Percentiles rank a stretch among this genome's conserved stretches.
Evolutionary conservation across 2,113 vertebrate species (phyloP).

Genomic region (Petroica traversi): DNA sequence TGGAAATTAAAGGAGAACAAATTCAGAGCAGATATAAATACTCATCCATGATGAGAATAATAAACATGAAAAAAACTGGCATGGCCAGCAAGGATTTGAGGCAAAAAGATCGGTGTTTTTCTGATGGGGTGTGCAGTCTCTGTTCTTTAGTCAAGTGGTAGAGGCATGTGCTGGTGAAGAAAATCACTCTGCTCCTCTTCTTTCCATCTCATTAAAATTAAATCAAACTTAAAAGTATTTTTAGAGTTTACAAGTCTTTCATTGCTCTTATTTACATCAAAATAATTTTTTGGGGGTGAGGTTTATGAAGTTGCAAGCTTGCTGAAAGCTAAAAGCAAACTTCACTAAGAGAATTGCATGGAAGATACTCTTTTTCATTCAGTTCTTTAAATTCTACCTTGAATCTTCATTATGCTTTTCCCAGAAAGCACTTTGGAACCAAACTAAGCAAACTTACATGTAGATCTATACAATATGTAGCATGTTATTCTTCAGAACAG

Average conservation of each 20-base stretch:
- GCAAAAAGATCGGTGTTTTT: constrained; percentile 1
- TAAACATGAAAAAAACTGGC: constrained; percentile 29
- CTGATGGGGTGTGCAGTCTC: neutral
- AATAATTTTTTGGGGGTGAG: neutral
- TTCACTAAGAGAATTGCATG: neutral
- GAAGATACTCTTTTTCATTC: neutral
- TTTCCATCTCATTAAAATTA: neutral
- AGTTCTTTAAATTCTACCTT: neutral
- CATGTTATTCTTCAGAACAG: neutral
- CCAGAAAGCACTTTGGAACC: neutral
- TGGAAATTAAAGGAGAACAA: constrained; percentile 66
- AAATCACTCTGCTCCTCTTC: neutral
- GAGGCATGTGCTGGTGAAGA: neutral
- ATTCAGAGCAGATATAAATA: constrained; percentile 56
- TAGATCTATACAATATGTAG: neutral
- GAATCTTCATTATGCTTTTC: neutral
- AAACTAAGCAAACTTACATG: neutral
- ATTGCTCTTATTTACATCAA: neutral
- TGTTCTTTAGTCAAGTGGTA: neutral
- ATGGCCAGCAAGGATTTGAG: constrained; percentile 3
- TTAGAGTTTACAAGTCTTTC: neutral
- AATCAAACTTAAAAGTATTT: neutral
- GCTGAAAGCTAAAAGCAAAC: neutral
- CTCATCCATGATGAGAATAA: constrained; percentile 57
- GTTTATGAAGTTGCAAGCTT: neutral